Evolutionary conservation across 2,113 vertebrate genomes (phyloP).

Genomic region (Manacus vitellinus): DNA sequence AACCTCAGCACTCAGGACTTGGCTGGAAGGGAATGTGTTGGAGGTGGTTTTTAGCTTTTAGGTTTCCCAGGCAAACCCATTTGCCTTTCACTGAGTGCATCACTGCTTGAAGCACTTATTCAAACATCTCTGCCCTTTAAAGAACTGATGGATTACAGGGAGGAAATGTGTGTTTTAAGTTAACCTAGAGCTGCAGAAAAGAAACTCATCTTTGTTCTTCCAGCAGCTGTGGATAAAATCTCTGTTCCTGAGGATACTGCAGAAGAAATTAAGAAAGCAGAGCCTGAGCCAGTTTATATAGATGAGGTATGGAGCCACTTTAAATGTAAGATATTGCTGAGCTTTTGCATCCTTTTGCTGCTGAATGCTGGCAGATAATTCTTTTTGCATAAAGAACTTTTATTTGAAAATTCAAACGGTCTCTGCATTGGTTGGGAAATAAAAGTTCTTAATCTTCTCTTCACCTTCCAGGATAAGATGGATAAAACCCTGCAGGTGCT

Average conservation of each 20-base stretch:
- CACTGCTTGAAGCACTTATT: neutral
- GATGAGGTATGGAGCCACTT: conserved; percentile 84
- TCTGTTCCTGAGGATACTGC: conserved; percentile 74
- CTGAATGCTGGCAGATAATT: neutral
- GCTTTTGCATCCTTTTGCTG: neutral
- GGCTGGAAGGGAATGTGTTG: neutral
- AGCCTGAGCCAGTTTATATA: conserved; percentile 91
- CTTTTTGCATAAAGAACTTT: neutral
- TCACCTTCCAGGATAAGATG: conserved; percentile 87
- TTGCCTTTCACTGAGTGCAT: neutral
- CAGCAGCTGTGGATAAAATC: conserved; percentile 78
- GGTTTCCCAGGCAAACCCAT: neutral
- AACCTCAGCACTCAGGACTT: neutral
- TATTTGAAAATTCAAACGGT: neutral
- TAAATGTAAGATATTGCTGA: neutral
- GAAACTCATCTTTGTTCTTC: conserved; percentile 35
- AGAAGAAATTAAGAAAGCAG: conserved; percentile 79
- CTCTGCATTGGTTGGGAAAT: neutral
- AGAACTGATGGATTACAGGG: neutral
- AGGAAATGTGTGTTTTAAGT: neutral
- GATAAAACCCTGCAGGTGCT: conserved; percentile 87
- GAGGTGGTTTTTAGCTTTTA: neutral
- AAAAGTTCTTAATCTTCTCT: neutral
- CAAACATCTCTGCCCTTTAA: neutral
- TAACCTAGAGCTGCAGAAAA: neutral